These are phyloP conservation scores for Trisateles emortualis DNA, from an alignment of 2,888 invertebrate genomes.

Conservation along the genomic window DNA sequence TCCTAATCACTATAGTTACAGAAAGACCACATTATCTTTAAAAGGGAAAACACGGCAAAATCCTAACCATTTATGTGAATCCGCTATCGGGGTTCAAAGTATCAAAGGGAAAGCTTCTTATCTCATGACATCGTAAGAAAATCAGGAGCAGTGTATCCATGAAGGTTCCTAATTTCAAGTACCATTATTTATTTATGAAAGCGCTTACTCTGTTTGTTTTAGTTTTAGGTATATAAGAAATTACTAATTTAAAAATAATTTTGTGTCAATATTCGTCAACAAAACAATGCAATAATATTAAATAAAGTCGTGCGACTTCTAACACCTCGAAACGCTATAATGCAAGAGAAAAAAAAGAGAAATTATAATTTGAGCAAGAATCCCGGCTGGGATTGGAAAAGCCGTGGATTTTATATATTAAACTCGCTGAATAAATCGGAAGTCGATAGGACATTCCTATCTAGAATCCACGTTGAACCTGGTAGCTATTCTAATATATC, in stretches of 20 bases:
- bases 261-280: neutral
- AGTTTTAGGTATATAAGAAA: too few species aligned
- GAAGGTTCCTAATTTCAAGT: constrained; percentile 26
- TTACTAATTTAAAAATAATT: neutral
- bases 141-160: constrained; percentile 24
- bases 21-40: constrained; percentile 24
- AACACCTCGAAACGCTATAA: constrained; percentile 56
- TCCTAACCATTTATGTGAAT: constrained; percentile 35
- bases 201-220: constrained; percentile 4
- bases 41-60: constrained; percentile 37
- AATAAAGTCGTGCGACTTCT: constrained; percentile 64
- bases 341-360: constrained; percentile 75
- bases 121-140: constrained; percentile 37
- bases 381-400: constrained; percentile 62
- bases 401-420: constrained; percentile 71
- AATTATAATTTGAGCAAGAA: constrained; percentile 68
- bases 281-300: constrained; percentile 41
- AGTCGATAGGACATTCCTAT: constrained; percentile 72
- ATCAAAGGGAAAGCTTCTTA: constrained; percentile 46
- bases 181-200: constrained; percentile 25
- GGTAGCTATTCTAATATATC: constrained; percentile 58
- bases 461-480: constrained; percentile 59
- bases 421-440: constrained; percentile 75
- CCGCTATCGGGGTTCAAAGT: constrained; percentile 40
- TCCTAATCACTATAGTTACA: constrained; percentile 23